Evolutionary conservation across 2,113 vertebrate genomes (phyloP).

Genomic region (Ptilonorhynchus violaceus): DNA sequence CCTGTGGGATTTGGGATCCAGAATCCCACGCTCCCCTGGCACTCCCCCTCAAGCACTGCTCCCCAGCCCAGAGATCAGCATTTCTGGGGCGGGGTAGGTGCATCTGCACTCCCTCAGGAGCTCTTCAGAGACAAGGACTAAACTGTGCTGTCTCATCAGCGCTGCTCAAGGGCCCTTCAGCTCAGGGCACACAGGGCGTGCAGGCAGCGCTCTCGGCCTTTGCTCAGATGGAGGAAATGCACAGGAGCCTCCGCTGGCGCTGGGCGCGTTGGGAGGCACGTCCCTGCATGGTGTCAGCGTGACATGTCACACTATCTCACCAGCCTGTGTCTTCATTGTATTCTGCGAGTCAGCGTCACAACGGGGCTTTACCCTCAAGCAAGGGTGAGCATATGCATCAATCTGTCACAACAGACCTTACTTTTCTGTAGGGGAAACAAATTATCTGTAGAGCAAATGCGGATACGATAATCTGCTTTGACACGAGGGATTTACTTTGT

Average conservation of each 20-base stretch:
- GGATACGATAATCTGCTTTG: slow-evolving; percentile 8
- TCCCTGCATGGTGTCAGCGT: slow-evolving; percentile 11
- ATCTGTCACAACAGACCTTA: background rate
- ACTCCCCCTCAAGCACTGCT: background rate
- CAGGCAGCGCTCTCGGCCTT: background rate
- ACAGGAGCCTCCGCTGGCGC: too few relatives aligned
- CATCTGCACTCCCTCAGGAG: background rate
- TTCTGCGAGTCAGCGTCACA: background rate
- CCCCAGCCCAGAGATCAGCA: background rate
- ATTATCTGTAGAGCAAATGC: background rate
- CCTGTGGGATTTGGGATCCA: background rate
- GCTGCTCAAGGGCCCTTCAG: accelerated
- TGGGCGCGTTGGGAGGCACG: background rate
- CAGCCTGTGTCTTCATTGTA: background rate
- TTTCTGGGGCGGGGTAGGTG: accelerated
- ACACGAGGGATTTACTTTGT: slow-evolving; percentile 34
- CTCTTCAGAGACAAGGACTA: background rate
- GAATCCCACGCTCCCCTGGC: accelerated
- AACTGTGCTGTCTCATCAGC: background rate
- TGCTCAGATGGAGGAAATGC: slow-evolving; percentile 9
- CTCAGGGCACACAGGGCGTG: accelerated
- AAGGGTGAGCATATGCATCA: background rate
- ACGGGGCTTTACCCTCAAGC: background rate
- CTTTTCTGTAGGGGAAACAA: slow-evolving; percentile 12
- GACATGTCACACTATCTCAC: background rate